Percentiles rank a stretch among this genome's conserved stretches.
phyloP scores from a whole-genome alignment of 2,888 invertebrate genomes.

The Galerucella nymphaeae region DNA sequence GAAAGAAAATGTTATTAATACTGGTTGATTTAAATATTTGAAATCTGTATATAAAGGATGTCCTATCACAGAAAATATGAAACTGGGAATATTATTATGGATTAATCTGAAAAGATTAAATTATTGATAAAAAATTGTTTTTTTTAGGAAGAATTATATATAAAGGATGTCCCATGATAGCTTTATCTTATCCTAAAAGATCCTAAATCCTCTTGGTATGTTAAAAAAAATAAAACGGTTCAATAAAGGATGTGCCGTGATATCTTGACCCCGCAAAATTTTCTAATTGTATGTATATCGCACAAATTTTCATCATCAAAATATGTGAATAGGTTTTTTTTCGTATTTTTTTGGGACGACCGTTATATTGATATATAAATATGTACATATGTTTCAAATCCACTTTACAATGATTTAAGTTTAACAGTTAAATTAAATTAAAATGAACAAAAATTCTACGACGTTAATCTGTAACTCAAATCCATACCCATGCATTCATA shows the following conservation, averaged over 20 bases:
- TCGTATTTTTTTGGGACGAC: background rate
- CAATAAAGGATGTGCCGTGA: too few species aligned
- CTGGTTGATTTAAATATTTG: too few species aligned
- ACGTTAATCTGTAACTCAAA: conserved; percentile 59
- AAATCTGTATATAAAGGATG: too few species aligned
- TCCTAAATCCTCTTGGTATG: too few species aligned
- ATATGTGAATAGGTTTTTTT: background rate
- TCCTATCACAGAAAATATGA: too few species aligned
- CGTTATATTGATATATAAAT: conserved; percentile 3
- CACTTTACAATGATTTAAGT: conserved; percentile 15
- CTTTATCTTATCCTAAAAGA: too few species aligned
- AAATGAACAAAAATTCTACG: conserved; percentile 46
- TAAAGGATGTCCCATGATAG: background rate
- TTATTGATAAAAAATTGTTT: background rate
- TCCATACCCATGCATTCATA: conserved; percentile 54
- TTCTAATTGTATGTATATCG: background rate
- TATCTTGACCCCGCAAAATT: too few species aligned
- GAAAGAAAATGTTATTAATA: too few species aligned
- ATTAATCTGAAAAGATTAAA: background rate
- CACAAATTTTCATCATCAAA: background rate
- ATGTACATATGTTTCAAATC: conserved; percentile 25
- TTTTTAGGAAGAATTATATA: background rate
- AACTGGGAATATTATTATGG: too few species aligned
- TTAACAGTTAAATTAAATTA: conserved; percentile 3
- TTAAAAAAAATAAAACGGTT: too few species aligned